phyloP scores from a whole-genome alignment of 2,888 invertebrate genomes.

The Hydraecia micacea region DNA sequence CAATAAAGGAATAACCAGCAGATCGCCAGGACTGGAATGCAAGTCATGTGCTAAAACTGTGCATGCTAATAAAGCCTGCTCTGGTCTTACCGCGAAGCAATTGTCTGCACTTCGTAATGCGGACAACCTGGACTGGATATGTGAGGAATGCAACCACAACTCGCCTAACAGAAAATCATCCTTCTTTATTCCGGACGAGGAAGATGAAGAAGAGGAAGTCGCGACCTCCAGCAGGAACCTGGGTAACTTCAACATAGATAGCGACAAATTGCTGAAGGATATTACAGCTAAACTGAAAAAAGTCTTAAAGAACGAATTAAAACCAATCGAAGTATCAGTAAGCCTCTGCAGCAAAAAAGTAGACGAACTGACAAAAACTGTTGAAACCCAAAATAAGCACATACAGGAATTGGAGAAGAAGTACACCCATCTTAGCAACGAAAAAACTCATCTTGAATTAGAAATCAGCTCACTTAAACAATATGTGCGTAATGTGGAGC shows the following conservation, averaged over 20 bases:
- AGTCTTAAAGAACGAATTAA: slow-evolving; percentile 8
- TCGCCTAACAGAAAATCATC: slow-evolving; percentile 3
- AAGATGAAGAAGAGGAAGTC: slow-evolving; percentile 8
- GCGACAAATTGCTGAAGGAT: neutral
- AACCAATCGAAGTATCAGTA: slow-evolving; percentile 9
- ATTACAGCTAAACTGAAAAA: slow-evolving; percentile 1
- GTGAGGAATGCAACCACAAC: neutral
- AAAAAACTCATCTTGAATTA: neutral
- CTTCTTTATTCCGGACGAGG: slow-evolving; percentile 5
- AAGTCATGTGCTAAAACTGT: neutral
- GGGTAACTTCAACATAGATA: neutral
- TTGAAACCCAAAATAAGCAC: slow-evolving; percentile 10
- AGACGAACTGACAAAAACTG: slow-evolving; percentile 11
- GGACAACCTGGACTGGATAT: neutral
- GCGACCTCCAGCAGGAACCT: neutral
- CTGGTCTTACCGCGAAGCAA: neutral
- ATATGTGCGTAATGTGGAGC: no score
- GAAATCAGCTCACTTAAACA: no score
- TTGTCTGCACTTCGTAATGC: neutral
- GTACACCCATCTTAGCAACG: slow-evolving; percentile 1
- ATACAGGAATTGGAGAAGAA: slow-evolving; percentile 11
- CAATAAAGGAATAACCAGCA: neutral
- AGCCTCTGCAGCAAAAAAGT: neutral
- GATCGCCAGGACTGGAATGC: neutral
- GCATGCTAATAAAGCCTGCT: neutral